Evolutionary conservation across 2,888 invertebrate species (phyloP).

Genomic region (Pedicia rivosa): DNA sequence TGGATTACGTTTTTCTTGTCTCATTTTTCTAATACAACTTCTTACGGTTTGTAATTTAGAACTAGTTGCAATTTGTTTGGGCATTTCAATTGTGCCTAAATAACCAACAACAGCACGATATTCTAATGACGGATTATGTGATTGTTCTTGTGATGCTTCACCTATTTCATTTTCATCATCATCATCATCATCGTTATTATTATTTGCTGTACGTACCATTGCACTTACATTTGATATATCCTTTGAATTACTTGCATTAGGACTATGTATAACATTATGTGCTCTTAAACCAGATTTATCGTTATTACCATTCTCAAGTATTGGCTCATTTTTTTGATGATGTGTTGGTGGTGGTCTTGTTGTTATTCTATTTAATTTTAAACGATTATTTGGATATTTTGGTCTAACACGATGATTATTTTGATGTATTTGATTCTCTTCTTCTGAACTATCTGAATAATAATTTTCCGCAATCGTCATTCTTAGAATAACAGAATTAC

Average conservation of each 20-base stretch:
- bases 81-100: constrained; percentile 91
- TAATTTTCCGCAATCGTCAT: constrained; percentile 79
- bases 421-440: constrained; percentile 41
- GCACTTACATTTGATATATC: constrained; percentile 32
- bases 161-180: neutral
- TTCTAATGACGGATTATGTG: constrained; percentile 38
- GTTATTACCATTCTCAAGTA: neutral
- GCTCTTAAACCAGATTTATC: constrained; percentile 8
- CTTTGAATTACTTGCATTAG: constrained; percentile 20
- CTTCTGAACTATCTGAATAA: constrained; percentile 73
- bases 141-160: constrained; percentile 26
- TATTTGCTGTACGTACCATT: constrained; percentile 22
- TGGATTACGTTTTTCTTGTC: constrained; percentile 76
- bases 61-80: constrained; percentile 59
- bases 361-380: constrained; percentile 6
- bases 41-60: constrained; percentile 64
- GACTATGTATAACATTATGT: constrained; percentile 18
- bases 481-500: constrained; percentile 63
- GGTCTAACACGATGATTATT: constrained; percentile 5
- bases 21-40: constrained; percentile 73
- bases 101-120: constrained; percentile 84
- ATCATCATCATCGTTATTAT: constrained; percentile 6
- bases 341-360: neutral
- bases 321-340: neutral
- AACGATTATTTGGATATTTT: constrained; percentile 9